Base-by-base conservation (phyloP, 2,113 vertebrate species). In the Sphaerodactylus townsendi region DNA sequence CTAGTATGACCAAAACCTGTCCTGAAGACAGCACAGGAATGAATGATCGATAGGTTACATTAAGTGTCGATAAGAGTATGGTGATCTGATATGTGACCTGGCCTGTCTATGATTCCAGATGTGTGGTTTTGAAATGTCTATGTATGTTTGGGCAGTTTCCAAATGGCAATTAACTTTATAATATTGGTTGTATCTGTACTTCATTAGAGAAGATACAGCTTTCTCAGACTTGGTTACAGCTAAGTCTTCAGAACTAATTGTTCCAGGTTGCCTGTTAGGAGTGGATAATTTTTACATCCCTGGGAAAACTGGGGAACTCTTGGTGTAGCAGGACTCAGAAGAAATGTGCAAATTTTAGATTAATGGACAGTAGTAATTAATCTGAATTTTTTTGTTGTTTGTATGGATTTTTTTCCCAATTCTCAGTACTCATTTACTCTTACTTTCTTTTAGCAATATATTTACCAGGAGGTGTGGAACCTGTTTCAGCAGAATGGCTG, bases 401-500 rank as follows among this genome's bases (percentile, higher is more conserved):
- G 17, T 59, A 11, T 56, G 41, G 37, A 15, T n/a, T 23, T 65
- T 50, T 25, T 3, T 66, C 21, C n/a, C n/a, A n/a, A n/a, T n/a
- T n/a, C 81, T 79, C 25, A 23, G 0, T 64, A 46, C 48, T 82
- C 10, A 73, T 85, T 69, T 33, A 0, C 46, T 74, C 79, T 80
- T 66, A 5, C 85, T 89, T 79, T 92, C 62, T 92, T 90, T 4
- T 90, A 99, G 98, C 98, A 98, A 98, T 99, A 99, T 89, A 99
- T 99, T 93, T 99, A 99, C 81, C 97, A 99, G 93, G 98, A 99
- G 88, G 98, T 99, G 19, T 99, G 98, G 98, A 99, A 99, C 91
- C 97, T 99, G 35, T 99, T 99, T 93, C 98, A 99, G 94, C 98
- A 99, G 94, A 99, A n/a, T n/a, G n/a, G n/a, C n/a, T n/a, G n/a